phyloP scores from a whole-genome alignment of 2,888 invertebrate genomes.

The Orchesellides sinensis region DNA sequence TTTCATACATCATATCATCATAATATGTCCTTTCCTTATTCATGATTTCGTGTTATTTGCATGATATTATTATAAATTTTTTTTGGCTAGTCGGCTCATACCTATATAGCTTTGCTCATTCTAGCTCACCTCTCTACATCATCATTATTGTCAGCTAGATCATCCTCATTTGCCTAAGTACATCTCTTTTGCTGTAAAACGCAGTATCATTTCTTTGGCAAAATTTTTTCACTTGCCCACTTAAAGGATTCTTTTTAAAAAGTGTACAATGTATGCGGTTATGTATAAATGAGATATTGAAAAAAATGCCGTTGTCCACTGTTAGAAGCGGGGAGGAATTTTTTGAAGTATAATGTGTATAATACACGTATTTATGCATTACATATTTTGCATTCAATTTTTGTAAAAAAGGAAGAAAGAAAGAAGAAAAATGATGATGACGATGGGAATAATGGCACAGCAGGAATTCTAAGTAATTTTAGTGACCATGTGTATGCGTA shows the following conservation, averaged over 20 bases:
- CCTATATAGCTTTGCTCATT: too few relatives aligned
- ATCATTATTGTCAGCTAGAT: background rate
- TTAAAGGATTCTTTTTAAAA: background rate
- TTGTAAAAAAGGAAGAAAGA: background rate
- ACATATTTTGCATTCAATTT: conserved; percentile 5
- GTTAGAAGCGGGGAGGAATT: too few relatives aligned
- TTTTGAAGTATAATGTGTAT: too few relatives aligned
- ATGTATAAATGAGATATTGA: background rate
- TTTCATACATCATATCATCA: conserved; percentile 8
- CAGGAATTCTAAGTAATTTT: conserved; percentile 21
- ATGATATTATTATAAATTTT: conserved; percentile 24
- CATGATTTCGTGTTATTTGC: conserved; percentile 17
- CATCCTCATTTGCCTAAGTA: conserved; percentile 46
- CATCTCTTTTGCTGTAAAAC: too few relatives aligned
- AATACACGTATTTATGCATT: too few relatives aligned
- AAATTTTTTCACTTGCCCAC: conserved; percentile 1
- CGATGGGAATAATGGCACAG: conserved; percentile 38
- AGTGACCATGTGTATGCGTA: conserved; percentile 13
- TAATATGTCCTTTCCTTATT: conserved; percentile 4
- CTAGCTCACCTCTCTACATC: background rate
- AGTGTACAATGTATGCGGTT: background rate
- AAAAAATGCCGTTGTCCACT: conserved; percentile 24
- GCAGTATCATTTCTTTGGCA: conserved; percentile 3
- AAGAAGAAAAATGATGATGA: background rate
- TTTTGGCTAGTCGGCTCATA: background rate